A percentile compares a stretch with the other conserved stretches of the same genome.
Conservation (phyloP, 2,113 vertebrate species). For the Donacobius atricapilla region DNA sequence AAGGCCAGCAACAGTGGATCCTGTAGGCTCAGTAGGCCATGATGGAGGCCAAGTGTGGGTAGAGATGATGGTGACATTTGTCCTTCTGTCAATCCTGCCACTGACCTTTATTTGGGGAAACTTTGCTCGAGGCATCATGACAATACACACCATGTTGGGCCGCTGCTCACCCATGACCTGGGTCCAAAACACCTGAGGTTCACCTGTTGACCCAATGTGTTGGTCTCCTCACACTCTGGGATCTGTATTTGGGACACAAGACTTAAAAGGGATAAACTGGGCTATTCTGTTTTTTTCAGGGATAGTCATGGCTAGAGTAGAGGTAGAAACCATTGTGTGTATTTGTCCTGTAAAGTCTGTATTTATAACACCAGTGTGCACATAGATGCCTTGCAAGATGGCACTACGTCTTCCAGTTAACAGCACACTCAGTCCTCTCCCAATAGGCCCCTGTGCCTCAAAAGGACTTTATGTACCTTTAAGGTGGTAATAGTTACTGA, state of each 20-base stretch:
- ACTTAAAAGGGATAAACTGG: neutral
- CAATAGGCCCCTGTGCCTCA: neutral
- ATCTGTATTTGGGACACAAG: neutral
- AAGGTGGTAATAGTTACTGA: neutral
- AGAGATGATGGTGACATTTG: neutral
- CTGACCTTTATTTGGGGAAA: neutral
- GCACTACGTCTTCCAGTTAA: neutral
- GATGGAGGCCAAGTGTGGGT: neutral
- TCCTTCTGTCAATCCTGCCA: neutral
- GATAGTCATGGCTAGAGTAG: neutral
- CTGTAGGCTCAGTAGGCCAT: neutral
- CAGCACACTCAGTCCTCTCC: neutral
- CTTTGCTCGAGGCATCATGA: neutral
- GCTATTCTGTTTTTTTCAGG: neutral
- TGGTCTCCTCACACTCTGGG: neutral
- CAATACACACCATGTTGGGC: neutral
- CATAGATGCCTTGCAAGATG: neutral
- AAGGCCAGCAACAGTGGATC: neutral
- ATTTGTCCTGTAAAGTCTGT: neutral
- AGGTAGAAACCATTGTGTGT: neutral
- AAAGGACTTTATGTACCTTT: neutral
- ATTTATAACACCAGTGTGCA: neutral
- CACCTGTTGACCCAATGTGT: neutral
- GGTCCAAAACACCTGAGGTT: neutral
- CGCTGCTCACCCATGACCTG: neutral